These are phyloP conservation scores for Clinocottus analis DNA, from an alignment of 2,113 vertebrate genomes.

Conservation along the genomic window DNA sequence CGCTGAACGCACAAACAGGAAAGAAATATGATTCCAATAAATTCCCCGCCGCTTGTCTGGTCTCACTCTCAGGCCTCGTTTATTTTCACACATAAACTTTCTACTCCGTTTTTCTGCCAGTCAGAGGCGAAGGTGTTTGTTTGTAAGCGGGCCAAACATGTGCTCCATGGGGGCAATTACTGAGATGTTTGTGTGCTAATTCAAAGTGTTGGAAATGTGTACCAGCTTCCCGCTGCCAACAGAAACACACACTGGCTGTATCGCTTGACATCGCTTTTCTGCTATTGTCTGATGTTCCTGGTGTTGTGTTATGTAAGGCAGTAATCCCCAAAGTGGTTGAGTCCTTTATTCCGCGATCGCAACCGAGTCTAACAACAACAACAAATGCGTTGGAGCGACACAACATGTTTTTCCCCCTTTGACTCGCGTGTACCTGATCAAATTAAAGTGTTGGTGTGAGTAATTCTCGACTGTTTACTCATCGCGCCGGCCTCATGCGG, in stretches of 20 bases:
- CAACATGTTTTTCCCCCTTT: neutral
- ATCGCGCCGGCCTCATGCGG: neutral
- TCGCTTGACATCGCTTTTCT: neutral
- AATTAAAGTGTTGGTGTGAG: neutral
- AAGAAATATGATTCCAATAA: slow-evolving; percentile 9
- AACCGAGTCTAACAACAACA: neutral
- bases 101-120: neutral
- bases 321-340: neutral
- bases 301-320: neutral
- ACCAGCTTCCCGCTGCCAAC: neutral
- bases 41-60: neutral
- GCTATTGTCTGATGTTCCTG: neutral
- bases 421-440: neutral
- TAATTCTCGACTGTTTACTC: slow-evolving; percentile 10
- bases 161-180: neutral
- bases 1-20: neutral
- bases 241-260: neutral
- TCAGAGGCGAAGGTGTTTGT: neutral
- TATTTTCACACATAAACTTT: slow-evolving; percentile 18
- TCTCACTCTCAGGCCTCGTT: slow-evolving; percentile 23
- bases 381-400: neutral
- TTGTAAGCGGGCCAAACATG: slow-evolving; percentile 27
- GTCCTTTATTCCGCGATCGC: neutral
- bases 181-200: neutral
- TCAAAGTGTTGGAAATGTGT: slow-evolving; percentile 17